phyloP scores from a whole-genome alignment of 2,888 invertebrate genomes.

The Archips xylosteana region DNA sequence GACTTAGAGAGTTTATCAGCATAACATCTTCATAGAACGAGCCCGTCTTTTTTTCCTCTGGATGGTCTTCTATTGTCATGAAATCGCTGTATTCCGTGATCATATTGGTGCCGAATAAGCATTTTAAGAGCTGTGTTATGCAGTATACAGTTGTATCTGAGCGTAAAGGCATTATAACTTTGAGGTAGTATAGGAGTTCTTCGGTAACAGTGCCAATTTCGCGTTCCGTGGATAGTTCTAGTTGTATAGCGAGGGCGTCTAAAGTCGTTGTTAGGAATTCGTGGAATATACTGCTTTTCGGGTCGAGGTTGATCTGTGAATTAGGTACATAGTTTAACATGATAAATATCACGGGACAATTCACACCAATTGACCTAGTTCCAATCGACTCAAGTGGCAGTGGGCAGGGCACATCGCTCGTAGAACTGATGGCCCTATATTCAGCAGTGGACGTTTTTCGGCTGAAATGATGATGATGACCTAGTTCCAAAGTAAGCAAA shows the following conservation, averaged over 20 bases:
- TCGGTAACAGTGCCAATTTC: constrained; percentile 92
- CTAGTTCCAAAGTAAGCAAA: too few relatives aligned
- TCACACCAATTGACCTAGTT: too few relatives aligned
- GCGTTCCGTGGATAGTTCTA: constrained; percentile 88
- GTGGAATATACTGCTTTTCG: constrained; percentile 90
- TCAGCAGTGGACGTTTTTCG: too few relatives aligned
- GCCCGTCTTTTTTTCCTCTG: constrained; percentile 38
- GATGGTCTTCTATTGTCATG: constrained; percentile 65
- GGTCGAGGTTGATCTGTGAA: constrained; percentile 90
- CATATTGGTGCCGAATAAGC: constrained; percentile 91
- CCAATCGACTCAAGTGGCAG: too few relatives aligned
- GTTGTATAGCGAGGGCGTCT: constrained; percentile 88
- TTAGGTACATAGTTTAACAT: too few relatives aligned
- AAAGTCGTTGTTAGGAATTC: constrained; percentile 87
- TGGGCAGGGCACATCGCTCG: too few relatives aligned
- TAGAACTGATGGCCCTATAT: too few relatives aligned
- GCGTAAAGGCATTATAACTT: constrained; percentile 89
- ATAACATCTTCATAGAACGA: constrained; percentile 71
- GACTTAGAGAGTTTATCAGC: constrained; percentile 59
- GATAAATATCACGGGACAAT: too few relatives aligned
- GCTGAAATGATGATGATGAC: too few relatives aligned
- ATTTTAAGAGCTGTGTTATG: constrained; percentile 91
- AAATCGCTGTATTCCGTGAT: constrained; percentile 75
- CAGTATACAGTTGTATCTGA: constrained; percentile 89
- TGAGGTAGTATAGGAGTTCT: constrained; percentile 91